Conservation (phyloP, 2,888 invertebrate genomes). For the Trichogramma evanescens region DNA sequence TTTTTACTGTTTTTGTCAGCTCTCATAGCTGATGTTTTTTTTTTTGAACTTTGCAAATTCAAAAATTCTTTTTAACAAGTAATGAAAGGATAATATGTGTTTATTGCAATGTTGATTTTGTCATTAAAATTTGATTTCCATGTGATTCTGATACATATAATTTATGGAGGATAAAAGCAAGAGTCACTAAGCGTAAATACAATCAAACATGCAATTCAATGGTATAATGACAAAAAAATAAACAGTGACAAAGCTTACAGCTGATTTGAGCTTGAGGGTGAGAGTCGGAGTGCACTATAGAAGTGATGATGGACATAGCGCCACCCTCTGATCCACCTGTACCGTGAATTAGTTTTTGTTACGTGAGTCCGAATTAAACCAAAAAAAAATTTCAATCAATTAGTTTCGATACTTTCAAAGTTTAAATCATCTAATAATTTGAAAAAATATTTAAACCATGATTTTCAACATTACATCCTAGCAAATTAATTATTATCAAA, state of each 20-base stretch:
- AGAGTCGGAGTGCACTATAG: constrained; percentile 41
- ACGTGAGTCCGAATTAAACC: constrained; percentile 14
- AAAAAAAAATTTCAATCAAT: constrained; percentile 11
- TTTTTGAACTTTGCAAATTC: too few relatives aligned
- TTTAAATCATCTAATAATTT: neutral
- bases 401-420: neutral
- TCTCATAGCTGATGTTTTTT: too few relatives aligned
- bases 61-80: too few relatives aligned
- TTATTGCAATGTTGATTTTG: too few relatives aligned
- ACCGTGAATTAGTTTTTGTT: constrained; percentile 31
- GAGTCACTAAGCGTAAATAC: too few relatives aligned
- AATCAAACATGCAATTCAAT: too few relatives aligned
- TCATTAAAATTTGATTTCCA: too few relatives aligned
- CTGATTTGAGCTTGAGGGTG: constrained; percentile 42
- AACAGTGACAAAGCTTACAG: constrained; percentile 43
- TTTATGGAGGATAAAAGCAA: too few relatives aligned
- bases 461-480: neutral
- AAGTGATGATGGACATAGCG: constrained; percentile 40
- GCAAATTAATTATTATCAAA: neutral
- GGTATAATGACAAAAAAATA: constrained; percentile 2
- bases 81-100: too few relatives aligned
- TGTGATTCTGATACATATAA: too few relatives aligned
- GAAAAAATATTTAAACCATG: neutral
- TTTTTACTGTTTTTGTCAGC: neutral
- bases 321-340: constrained; percentile 44